Evolutionary conservation across 2,797 vertebrate species (phyloP).

Genomic region (Tadarida brasiliensis): DNA sequence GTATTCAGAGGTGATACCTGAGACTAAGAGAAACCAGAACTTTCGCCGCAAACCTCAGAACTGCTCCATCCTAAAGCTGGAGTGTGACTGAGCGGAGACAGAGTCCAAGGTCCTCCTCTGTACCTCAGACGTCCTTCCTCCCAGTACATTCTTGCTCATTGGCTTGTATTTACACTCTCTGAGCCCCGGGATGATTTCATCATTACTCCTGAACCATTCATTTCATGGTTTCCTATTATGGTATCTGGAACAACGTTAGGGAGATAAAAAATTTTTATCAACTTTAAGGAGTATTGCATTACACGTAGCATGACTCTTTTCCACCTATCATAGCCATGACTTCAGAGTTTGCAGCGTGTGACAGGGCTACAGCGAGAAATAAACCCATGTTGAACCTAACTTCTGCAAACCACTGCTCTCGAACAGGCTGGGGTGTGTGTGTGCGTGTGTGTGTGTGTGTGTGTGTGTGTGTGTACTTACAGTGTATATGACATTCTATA

Average conservation of each 20-base stretch:
- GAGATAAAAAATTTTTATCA: neutral
- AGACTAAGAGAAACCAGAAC: neutral
- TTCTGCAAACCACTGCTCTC: neutral
- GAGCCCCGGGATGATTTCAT: neutral
- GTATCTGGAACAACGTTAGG: neutral
- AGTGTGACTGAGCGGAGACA: rapidly evolving
- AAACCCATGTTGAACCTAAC: neutral
- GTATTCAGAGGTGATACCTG: neutral
- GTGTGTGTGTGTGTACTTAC: rapidly evolving
- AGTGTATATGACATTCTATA: rapidly evolving
- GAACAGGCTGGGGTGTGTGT: too few relatives aligned
- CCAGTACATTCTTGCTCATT: neutral
- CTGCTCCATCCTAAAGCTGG: neutral
- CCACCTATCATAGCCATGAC: neutral
- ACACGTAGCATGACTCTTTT: neutral
- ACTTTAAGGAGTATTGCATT: neutral
- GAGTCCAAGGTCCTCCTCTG: neutral
- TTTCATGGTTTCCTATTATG: neutral
- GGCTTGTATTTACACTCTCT: neutral
- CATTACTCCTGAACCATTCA: neutral
- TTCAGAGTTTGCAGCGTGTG: neutral
- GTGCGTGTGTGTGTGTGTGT: too few relatives aligned
- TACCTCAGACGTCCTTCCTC: neutral
- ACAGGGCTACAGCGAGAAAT: neutral
- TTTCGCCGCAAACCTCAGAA: neutral